A percentile compares a stretch with the other conserved stretches of the same genome.
Conservation (phyloP, 1,140 invertebrate species). For the Euglossa dilemma region DNA sequence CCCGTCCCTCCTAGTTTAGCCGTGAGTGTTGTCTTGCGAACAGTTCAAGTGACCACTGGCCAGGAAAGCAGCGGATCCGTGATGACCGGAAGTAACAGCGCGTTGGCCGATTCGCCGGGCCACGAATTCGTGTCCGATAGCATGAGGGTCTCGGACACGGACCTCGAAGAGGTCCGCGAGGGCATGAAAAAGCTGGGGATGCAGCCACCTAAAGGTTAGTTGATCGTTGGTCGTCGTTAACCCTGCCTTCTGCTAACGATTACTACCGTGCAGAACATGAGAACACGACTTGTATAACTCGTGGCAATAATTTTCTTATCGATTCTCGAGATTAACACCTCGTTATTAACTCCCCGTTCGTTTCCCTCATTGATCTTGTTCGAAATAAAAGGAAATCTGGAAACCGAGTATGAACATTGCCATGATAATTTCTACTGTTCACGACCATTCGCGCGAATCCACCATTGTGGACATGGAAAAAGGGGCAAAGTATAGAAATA, state of each 20-base stretch:
- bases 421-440: too few species aligned
- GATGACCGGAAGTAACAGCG: slow-evolving; percentile 58
- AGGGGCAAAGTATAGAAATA: background rate
- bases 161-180: slow-evolving; percentile 87
- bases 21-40: slow-evolving; percentile 78
- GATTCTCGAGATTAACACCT: too few species aligned
- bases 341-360: too few species aligned
- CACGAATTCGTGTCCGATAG: slow-evolving; percentile 88
- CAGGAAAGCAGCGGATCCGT: slow-evolving; percentile 63
- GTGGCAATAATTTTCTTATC: background rate
- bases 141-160: slow-evolving; percentile 84
- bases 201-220: slow-evolving; percentile 80
- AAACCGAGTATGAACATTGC: too few species aligned
- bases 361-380: background rate
- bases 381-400: background rate
- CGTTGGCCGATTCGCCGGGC: slow-evolving; percentile 72
- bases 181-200: slow-evolving; percentile 87
- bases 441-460: too few species aligned
- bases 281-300: background rate
- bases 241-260: background rate
- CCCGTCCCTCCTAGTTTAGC: slow-evolving; percentile 73
- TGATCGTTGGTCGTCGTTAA: slow-evolving; percentile 67
- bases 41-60: slow-evolving; percentile 73
- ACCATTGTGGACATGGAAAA: background rate
- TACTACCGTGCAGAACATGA: background rate